Conservation (phyloP, 2,113 vertebrate species). For the Brienomyrus brachyistius region DNA sequence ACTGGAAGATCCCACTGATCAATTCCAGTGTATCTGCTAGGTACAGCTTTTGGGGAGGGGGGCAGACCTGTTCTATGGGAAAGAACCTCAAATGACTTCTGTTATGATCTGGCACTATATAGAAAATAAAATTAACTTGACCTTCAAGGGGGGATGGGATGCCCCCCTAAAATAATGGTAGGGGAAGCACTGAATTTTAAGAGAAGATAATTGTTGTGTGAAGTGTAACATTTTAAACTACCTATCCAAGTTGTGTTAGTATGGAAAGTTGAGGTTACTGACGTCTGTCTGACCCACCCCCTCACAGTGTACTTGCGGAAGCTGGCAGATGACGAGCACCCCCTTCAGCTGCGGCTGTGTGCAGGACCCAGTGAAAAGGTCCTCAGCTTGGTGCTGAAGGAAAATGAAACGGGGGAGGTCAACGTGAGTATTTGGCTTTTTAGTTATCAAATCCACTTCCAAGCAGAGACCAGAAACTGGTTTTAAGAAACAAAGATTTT, state of each 20-base stretch:
- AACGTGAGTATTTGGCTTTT: constrained; percentile 59
- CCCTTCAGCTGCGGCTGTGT: constrained; percentile 64
- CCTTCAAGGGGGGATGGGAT: too few relatives aligned
- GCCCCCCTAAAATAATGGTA: too few relatives aligned
- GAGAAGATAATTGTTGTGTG: neutral
- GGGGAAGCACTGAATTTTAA: too few relatives aligned
- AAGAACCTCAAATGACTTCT: too few relatives aligned
- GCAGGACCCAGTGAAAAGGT: constrained; percentile 68
- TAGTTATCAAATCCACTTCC: neutral
- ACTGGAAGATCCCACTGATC: neutral
- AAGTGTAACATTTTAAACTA: neutral
- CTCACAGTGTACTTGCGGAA: constrained; percentile 66
- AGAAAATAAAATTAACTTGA: too few relatives aligned
- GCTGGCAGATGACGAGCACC: constrained; percentile 64
- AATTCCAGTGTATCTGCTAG: neutral
- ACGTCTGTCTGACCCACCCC: neutral
- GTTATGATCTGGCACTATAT: too few relatives aligned
- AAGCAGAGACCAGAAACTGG: neutral
- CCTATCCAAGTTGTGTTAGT: neutral
- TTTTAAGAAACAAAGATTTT: neutral
- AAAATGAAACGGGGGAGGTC: constrained; percentile 74
- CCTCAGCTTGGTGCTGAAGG: constrained; percentile 70
- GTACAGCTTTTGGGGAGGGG: too few relatives aligned
- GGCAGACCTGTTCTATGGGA: too few relatives aligned
- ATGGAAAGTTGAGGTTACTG: neutral